Percentiles rank a stretch among this genome's conserved stretches.
Conservation (phyloP, 2,113 vertebrate genomes). For the Vidua chalybeata region DNA sequence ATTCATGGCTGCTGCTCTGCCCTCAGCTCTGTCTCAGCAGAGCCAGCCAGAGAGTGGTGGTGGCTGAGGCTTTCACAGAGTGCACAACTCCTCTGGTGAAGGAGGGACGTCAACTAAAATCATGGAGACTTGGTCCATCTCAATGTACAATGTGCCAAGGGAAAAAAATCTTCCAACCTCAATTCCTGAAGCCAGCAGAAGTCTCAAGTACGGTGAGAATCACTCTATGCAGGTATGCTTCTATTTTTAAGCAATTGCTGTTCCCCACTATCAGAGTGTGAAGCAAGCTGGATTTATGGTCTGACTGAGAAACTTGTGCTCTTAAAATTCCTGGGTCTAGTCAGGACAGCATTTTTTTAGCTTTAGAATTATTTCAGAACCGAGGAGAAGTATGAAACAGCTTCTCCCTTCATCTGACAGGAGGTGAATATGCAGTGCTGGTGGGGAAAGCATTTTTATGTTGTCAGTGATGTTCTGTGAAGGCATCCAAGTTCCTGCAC, state of each 20-base stretch:
- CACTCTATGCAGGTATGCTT: background rate
- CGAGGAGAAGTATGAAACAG: background rate
- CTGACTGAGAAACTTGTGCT: background rate
- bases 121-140: background rate
- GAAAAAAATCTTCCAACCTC: background rate
- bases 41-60: background rate
- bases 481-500: background rate
- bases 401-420: background rate
- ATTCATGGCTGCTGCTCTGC: background rate
- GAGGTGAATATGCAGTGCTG: background rate
- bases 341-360: background rate
- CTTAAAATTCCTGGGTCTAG: background rate
- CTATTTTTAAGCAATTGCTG: background rate
- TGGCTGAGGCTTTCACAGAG: background rate
- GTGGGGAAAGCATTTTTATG: background rate
- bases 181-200: background rate
- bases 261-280: background rate
- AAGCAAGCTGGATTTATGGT: background rate
- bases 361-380: background rate
- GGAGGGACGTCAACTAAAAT: background rate
- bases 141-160: background rate
- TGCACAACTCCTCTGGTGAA: background rate
- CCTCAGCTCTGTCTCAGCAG: background rate
- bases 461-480: background rate
- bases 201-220: background rate